These are phyloP conservation scores for Acridotheres tristis DNA, from an alignment of 2,797 vertebrate genomes.

Conservation along the genomic window DNA sequence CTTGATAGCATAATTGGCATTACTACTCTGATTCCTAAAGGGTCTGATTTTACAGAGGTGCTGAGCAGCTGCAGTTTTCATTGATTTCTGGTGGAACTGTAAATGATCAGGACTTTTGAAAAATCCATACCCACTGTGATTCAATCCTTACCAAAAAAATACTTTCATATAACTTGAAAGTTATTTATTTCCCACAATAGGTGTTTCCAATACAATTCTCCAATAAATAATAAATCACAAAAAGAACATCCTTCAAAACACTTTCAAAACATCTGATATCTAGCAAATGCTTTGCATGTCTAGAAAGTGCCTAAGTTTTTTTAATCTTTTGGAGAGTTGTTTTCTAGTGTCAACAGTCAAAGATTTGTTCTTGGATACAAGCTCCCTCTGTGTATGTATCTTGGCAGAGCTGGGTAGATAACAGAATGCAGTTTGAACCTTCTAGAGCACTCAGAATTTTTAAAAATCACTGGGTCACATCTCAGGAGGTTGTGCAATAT, in stretches of 20 bases:
- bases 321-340: background rate
- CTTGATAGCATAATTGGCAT: background rate
- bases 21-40: background rate
- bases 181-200: background rate
- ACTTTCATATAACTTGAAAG: background rate
- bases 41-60: background rate
- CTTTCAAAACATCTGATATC: background rate
- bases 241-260: background rate
- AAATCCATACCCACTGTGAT: conserved; percentile 14
- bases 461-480: background rate
- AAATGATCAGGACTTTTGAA: conserved; percentile 2
- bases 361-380: background rate
- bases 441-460: background rate
- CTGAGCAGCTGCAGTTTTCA: background rate
- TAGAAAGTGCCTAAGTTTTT: background rate
- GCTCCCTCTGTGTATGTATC: background rate
- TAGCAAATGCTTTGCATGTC: background rate
- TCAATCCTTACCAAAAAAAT: background rate
- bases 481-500: background rate
- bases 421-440: background rate
- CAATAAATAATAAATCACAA: conserved; percentile 31
- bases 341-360: background rate
- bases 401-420: background rate
- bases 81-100: background rate
- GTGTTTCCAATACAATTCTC: background rate